Conservation (phyloP, 2,888 invertebrate genomes). For the Ellobium chinense region DNA sequence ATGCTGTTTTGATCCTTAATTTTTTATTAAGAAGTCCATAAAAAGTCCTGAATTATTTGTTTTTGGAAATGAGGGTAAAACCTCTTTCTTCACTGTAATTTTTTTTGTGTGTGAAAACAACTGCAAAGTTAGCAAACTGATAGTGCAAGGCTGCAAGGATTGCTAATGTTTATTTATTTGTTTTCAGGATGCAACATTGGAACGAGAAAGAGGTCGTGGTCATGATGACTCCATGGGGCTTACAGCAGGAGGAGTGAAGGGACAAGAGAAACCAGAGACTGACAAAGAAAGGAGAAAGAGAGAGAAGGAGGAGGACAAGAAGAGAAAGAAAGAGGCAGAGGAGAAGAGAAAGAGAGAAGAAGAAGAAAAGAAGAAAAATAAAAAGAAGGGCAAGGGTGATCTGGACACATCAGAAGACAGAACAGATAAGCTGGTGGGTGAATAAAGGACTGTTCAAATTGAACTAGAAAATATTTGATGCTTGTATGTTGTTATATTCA, state of each 20-base stretch:
- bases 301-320: slow-evolving; percentile 64
- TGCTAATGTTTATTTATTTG: too few species aligned
- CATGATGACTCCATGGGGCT: slow-evolving; percentile 44
- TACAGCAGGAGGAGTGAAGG: slow-evolving; percentile 2
- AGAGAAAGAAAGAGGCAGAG: slow-evolving; percentile 60
- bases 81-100: too few species aligned
- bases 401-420: slow-evolving; percentile 54
- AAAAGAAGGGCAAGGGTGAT: slow-evolving; percentile 78
- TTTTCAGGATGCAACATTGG: slow-evolving; percentile 46
- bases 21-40: too few species aligned
- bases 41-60: too few species aligned
- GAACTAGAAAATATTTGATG: too few species aligned
- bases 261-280: slow-evolving; percentile 56
- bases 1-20: too few species aligned
- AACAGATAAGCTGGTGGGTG: slow-evolving; percentile 51
- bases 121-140: too few species aligned
- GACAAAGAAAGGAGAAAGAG: slow-evolving; percentile 68
- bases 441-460: too few species aligned
- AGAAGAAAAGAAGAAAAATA: slow-evolving; percentile 54
- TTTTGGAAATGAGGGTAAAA: too few species aligned
- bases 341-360: slow-evolving; percentile 59
- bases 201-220: slow-evolving; percentile 20
- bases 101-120: too few species aligned
- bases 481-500: not conserved
- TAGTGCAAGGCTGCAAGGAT: too few species aligned